A percentile compares a stretch with the other conserved stretches of the same genome.
Conservation (phyloP, 2,797 vertebrate genomes). For the Bovichtus diacanthus region DNA sequence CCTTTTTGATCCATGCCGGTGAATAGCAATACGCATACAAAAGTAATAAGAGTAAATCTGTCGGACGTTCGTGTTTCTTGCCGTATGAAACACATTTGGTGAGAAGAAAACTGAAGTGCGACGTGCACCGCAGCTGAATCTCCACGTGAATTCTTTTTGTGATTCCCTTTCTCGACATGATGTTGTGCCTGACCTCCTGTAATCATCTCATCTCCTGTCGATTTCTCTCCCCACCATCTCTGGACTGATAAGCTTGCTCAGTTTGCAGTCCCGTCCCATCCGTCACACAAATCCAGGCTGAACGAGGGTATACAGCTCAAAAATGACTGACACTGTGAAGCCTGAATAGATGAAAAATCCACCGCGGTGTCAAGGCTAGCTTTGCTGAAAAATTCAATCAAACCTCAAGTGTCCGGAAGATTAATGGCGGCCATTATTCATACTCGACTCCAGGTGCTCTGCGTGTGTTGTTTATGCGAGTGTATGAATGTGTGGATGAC, state of each 20-base stretch:
- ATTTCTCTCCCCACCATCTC: conserved; percentile 3
- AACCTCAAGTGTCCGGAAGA: conserved; percentile 57
- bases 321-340: conserved; percentile 30
- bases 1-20: no score
- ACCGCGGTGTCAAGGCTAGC: conserved; percentile 15
- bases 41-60: no score
- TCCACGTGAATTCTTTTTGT: conserved; percentile 1
- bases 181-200: conserved; percentile 27
- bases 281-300: conserved; percentile 19
- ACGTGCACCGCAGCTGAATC: neutral
- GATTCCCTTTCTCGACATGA: neutral
- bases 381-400: conserved; percentile 65
- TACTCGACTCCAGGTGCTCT: conserved; percentile 45
- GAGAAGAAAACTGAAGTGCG: neutral
- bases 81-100: neutral
- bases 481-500: conserved; percentile 17
- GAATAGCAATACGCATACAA: no score
- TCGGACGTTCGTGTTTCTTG: neutral
- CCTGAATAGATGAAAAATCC: conserved; percentile 42
- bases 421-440: conserved; percentile 69
- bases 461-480: conserved; percentile 20
- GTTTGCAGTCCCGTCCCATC: conserved; percentile 9
- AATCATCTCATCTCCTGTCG: conserved; percentile 43
- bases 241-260: conserved; percentile 22
- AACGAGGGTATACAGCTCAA: neutral